phyloP scores from a whole-genome alignment of 2,888 invertebrate genomes.

The Macaria notata region DNA sequence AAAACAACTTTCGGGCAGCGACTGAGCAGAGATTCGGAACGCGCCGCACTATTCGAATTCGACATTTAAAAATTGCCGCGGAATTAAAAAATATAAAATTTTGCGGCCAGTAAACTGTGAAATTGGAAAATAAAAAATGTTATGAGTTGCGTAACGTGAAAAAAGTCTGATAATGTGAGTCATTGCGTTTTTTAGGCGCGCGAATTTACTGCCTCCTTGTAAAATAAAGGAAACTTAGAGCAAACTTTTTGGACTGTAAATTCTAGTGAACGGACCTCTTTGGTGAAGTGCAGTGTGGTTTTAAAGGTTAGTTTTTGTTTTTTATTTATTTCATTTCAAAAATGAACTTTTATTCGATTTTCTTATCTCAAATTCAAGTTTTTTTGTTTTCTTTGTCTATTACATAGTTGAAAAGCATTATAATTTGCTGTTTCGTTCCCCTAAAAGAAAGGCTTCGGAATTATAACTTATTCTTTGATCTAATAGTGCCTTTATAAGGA shows the following conservation, averaged over 20 bases:
- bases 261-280: slow-evolving; percentile 20
- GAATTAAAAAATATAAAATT: slow-evolving; percentile 23
- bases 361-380: neutral
- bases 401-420: too few relatives aligned
- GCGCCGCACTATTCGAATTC: slow-evolving; percentile 28
- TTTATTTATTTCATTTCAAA: slow-evolving; percentile 1
- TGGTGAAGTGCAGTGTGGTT: slow-evolving; percentile 26
- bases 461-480: neutral
- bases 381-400: too few relatives aligned
- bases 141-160: slow-evolving; percentile 51
- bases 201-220: slow-evolving; percentile 20
- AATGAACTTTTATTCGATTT: neutral
- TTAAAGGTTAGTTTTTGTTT: slow-evolving; percentile 28
- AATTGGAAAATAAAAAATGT: slow-evolving; percentile 64
- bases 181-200: slow-evolving; percentile 42
- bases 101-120: slow-evolving; percentile 46
- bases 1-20: slow-evolving; percentile 26
- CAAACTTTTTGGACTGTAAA: slow-evolving; percentile 1
- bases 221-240: slow-evolving; percentile 1
- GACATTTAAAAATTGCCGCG: slow-evolving; percentile 26
- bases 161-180: slow-evolving; percentile 48
- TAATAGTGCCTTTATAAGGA: slow-evolving; percentile 2
- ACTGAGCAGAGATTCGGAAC: slow-evolving; percentile 21
- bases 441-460: neutral
- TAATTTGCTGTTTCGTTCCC: neutral